Evolutionary conservation across 1,140 invertebrate species (phyloP), one percentile per base, ranked within the genome.

Genomic region (Helicoverpa armigera): DNA sequence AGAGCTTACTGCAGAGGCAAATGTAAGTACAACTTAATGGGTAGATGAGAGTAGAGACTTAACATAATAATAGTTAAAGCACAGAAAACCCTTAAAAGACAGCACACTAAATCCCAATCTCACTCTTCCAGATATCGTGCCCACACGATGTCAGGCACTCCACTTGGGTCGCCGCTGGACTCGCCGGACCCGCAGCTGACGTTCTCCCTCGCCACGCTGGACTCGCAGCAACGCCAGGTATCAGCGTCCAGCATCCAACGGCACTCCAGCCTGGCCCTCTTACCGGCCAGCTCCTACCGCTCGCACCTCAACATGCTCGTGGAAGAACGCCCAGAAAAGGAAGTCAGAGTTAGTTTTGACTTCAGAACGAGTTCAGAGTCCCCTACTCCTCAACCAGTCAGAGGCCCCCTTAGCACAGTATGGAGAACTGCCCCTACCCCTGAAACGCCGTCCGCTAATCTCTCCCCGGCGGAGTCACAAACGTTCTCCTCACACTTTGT

Each of bases 1-100:
- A 98, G 90, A 98, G 98, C 87, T 95, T 98, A n/a, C 95, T 98
- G 12, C 97, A 98, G 85, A 95, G 98, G 79, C 98, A 98, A 95
- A 98, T 98, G 97, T 98, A 95, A 97, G 96, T 95, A 29, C 12
- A 13, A 29, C 13, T 58, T 5, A 14, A 5, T 23, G 7, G 54
- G 5, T 16, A n/a, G 54, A 56, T n/a, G 9, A 35, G 0, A 35
- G 35, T 35, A 35, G 0, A 35, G 35, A 43, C 35, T 43, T 0
- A 43, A 9, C 35, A 35, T 7, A 35, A 35, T 35, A 35, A 7
- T 35, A 7, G 35, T 35, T 2, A 35, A 3, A 35, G 35, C 53
- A n/a, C 13, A 13, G 3, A 1, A 0, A 31, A 35, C n/a, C 31
- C 4, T 35, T n/a, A 13, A 14, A 13, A 65, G 1, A 43, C 11